Conservation (phyloP, 2,797 vertebrate genomes). For the Sphenodon punctatus region DNA sequence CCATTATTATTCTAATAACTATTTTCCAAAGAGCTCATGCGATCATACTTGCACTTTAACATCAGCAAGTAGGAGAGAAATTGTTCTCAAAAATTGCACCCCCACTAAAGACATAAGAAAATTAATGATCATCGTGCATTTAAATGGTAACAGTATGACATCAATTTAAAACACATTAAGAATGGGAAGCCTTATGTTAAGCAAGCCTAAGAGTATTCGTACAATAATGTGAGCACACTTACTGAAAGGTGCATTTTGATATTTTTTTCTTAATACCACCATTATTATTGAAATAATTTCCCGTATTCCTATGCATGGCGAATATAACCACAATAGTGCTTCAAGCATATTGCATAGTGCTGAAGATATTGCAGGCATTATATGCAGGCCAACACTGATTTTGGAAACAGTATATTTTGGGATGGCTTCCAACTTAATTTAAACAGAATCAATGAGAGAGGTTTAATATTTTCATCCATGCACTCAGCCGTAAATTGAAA, state of each 20-base stretch:
- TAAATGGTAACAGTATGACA: constrained; percentile 64
- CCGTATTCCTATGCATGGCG: constrained; percentile 46
- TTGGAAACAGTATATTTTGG: constrained; percentile 50
- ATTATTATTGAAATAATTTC: constrained; percentile 59
- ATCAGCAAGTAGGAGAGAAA: constrained; percentile 19
- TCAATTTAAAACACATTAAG: constrained; percentile 69
- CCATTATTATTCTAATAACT: neutral
- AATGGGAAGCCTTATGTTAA: constrained; percentile 58
- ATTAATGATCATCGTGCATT: constrained; percentile 62
- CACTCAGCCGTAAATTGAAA: constrained; percentile 49
- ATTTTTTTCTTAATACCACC: constrained; percentile 28
- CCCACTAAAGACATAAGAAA: constrained; percentile 42
- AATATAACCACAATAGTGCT: constrained; percentile 62
- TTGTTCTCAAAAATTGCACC: constrained; percentile 2
- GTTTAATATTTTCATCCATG: constrained; percentile 44
- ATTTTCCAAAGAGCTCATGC: neutral
- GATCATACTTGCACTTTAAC: neutral
- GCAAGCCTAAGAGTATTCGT: constrained; percentile 53
- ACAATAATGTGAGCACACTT: constrained; percentile 56
- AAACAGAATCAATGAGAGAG: constrained; percentile 31
- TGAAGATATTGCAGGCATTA: constrained; percentile 40
- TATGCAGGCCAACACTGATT: constrained; percentile 48
- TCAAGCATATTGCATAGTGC: constrained; percentile 57
- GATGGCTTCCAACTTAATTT: constrained; percentile 50
- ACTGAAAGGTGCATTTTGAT: constrained; percentile 61